phyloP scores from a whole-genome alignment of 2,888 invertebrate species.

The Acronicta psi region DNA sequence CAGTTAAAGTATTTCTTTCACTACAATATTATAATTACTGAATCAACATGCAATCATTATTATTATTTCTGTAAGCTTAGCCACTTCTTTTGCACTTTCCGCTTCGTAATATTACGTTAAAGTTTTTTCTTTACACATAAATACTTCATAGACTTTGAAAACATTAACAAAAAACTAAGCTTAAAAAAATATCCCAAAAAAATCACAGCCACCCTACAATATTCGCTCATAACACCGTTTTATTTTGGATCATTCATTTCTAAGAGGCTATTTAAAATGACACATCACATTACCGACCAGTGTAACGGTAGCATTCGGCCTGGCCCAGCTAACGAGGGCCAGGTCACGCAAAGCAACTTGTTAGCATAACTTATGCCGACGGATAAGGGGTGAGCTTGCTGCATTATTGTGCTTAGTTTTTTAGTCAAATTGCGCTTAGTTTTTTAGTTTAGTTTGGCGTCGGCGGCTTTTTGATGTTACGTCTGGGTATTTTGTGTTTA shows the following conservation, averaged over 20 bases:
- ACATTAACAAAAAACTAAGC: constrained; percentile 25
- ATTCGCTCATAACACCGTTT: constrained; percentile 43
- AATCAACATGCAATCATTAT: constrained; percentile 21
- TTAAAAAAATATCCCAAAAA: constrained; percentile 10
- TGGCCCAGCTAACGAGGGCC: constrained; percentile 43
- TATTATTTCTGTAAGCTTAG: neutral
- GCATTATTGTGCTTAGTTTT: constrained; percentile 74
- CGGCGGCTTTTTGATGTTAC: constrained; percentile 51
- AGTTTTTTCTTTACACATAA: no score
- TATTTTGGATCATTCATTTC: constrained; percentile 61
- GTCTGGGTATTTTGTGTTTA: constrained; percentile 25
- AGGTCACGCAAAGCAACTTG: constrained; percentile 75
- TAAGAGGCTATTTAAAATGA: constrained; percentile 64
- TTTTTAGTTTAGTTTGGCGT: constrained; percentile 58
- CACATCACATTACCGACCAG: constrained; percentile 58
- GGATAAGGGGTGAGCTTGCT: constrained; percentile 77
- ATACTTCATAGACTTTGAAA: no score
- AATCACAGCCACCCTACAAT: constrained; percentile 31
- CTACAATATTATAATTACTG: constrained; percentile 14
- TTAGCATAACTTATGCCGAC: constrained; percentile 80
- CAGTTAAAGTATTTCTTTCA: constrained; percentile 1
- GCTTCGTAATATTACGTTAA: no score
- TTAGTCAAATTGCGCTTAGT: constrained; percentile 67
- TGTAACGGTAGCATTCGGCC: constrained; percentile 51
- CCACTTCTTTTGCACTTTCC: no score